phyloP scores from a whole-genome alignment of 2,888 invertebrate genomes.

The Melanchra persicariae region DNA sequence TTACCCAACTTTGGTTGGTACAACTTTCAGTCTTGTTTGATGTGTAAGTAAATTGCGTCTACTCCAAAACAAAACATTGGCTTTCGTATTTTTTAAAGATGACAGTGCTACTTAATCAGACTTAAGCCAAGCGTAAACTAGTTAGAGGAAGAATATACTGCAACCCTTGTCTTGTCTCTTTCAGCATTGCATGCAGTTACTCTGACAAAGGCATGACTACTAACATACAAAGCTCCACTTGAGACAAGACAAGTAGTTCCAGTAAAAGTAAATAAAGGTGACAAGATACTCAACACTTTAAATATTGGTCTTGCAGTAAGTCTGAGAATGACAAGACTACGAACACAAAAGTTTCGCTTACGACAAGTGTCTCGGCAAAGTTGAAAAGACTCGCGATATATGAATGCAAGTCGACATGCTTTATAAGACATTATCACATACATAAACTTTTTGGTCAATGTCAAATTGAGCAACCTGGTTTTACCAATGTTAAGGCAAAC shows the following conservation, averaged over 20 bases:
- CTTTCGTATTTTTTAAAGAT: neutral
- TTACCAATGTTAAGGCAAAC: conserved; percentile 29
- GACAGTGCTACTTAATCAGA: neutral
- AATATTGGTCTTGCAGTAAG: neutral
- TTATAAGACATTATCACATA: conserved; percentile 10
- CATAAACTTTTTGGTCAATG: conserved; percentile 14
- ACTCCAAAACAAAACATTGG: neutral
- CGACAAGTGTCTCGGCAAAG: too few relatives aligned
- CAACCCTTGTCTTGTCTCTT: neutral
- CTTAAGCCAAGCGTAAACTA: too few relatives aligned
- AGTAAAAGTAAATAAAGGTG: neutral
- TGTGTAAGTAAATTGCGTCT: neutral
- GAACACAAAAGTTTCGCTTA: too few relatives aligned
- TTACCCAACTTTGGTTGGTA: conserved; percentile 18
- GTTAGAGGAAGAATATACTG: neutral
- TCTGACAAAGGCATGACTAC: neutral
- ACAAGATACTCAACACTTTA: neutral
- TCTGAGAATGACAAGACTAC: too few relatives aligned
- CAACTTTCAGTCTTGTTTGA: neutral
- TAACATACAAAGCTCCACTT: neutral
- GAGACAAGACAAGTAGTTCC: neutral
- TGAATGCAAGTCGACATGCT: too few relatives aligned
- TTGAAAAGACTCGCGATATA: too few relatives aligned
- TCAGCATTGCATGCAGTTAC: neutral
- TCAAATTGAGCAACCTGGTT: conserved; percentile 21